Conservation (phyloP, 2,797 vertebrate species). For the Crax fasciolata region DNA sequence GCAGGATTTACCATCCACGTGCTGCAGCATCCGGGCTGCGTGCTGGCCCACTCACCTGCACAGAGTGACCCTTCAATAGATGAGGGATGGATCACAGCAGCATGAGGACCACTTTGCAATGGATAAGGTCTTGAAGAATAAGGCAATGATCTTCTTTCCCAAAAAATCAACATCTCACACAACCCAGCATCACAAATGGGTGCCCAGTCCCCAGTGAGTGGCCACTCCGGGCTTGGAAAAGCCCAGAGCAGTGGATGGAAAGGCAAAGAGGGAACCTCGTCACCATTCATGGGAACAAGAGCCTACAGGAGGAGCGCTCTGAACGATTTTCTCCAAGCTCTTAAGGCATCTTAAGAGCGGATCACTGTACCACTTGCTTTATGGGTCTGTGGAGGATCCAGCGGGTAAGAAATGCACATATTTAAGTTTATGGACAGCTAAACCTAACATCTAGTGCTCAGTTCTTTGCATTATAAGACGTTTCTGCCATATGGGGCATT, state of each 20-base stretch:
- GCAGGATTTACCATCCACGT: not conserved
- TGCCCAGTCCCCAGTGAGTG: not conserved
- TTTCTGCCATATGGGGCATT: slow-evolving; percentile 28
- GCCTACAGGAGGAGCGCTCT: slow-evolving; percentile 48
- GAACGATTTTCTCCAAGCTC: slow-evolving; percentile 52
- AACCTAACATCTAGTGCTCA: not conserved
- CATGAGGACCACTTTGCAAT: not conserved
- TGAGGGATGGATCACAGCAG: not conserved
- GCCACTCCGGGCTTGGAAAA: not conserved
- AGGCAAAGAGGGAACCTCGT: slow-evolving; percentile 40
- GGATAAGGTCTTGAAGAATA: not conserved
- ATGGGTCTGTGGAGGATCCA: slow-evolving; percentile 50
- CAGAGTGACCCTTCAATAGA: not conserved
- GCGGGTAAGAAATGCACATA: slow-evolving; percentile 58
- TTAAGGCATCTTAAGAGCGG: slow-evolving; percentile 48
- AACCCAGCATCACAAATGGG: not conserved
- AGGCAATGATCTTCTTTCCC: not conserved
- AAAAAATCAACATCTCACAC: not conserved
- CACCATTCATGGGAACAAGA: slow-evolving; percentile 15
- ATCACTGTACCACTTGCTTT: slow-evolving; percentile 22
- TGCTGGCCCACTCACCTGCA: not conserved
- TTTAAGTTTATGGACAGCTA: slow-evolving; percentile 54
- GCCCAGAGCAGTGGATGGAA: not conserved
- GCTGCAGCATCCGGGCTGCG: slow-evolving; percentile 17
- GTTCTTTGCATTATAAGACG: not conserved